Percentiles rank a stretch among this genome's conserved stretches.
Evolutionary conservation across 92 coral and sea anemone species (phyloP).

Genomic region (Nematostella vectensis): DNA sequence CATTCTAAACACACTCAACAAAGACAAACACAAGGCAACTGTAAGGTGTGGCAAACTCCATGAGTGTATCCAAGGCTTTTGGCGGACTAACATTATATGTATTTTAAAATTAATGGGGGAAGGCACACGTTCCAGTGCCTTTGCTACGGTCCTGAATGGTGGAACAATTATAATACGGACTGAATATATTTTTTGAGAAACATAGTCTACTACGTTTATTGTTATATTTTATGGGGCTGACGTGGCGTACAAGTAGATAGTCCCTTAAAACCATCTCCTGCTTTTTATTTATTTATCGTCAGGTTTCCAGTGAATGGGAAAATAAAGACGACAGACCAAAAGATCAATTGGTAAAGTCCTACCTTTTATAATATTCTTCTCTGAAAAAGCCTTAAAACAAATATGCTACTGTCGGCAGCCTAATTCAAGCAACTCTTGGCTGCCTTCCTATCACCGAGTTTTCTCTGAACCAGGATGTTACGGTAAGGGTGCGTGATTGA

Average conservation of each 20-base stretch:
- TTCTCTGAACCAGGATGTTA: slow-evolving; percentile 79
- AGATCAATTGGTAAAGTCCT: slow-evolving; percentile 74
- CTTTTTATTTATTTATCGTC: neutral
- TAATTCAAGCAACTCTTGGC: slow-evolving; percentile 88
- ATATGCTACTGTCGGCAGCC: slow-evolving; percentile 52
- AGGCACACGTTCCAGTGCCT: neutral
- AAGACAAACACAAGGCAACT: slow-evolving; percentile 82
- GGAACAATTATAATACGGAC: no score
- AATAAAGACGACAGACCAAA: slow-evolving; percentile 90
- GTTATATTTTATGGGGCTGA: no score
- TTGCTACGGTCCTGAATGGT: neutral
- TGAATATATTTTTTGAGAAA: no score
- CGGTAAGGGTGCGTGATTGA: slow-evolving; percentile 50
- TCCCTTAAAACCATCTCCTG: neutral
- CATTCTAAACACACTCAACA: slow-evolving; percentile 80
- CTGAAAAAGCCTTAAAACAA: neutral
- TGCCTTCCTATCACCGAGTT: slow-evolving; percentile 72
- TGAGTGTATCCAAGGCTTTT: slow-evolving; percentile 5
- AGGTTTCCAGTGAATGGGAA: slow-evolving; percentile 93
- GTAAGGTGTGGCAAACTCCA: slow-evolving; percentile 43
- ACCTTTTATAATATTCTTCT: neutral
- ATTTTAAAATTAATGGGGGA: neutral
- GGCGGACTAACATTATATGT: neutral
- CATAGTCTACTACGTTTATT: no score
- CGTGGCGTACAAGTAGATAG: no score